Conservation (phyloP, 2,113 vertebrate species). For the Oncorhynchus tshawytscha region DNA sequence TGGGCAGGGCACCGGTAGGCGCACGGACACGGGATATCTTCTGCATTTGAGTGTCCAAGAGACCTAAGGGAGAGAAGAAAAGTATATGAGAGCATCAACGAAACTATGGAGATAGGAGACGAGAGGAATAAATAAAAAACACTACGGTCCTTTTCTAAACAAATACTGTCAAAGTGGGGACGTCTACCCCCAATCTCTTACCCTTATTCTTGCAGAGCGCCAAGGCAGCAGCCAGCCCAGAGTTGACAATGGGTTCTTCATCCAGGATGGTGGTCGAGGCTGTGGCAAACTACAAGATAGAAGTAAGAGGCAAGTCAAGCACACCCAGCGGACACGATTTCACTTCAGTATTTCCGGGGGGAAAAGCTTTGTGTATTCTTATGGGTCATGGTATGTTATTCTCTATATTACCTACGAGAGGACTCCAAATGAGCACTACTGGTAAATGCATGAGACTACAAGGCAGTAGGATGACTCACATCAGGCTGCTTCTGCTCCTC, state of each 20-base stretch:
- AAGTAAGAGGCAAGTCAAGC: background rate
- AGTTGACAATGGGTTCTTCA: constrained; percentile 89
- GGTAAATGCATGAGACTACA: constrained; percentile 37
- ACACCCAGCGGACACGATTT: background rate
- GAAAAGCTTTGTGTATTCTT: constrained; percentile 66
- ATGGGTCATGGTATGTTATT: no score
- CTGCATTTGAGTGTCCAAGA: constrained; percentile 86
- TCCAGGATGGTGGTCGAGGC: constrained; percentile 89
- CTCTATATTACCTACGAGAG: background rate
- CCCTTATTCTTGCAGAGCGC: constrained; percentile 89
- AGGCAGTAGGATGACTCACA: constrained; percentile 56
- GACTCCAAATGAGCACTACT: background rate
- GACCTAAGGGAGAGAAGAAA: constrained; percentile 57
- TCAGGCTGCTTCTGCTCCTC: constrained; percentile 84
- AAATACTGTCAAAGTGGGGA: constrained; percentile 6
- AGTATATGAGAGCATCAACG: no score
- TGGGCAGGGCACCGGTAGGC: constrained; percentile 77
- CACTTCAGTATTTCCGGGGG: background rate
- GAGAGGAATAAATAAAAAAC: background rate
- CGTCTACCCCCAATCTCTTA: constrained; percentile 54
- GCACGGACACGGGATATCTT: constrained; percentile 85
- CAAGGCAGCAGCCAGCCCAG: constrained; percentile 81
- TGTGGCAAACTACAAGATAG: constrained; percentile 71
- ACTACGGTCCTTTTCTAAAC: background rate
- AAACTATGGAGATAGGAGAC: no score